Conservation (phyloP, 2,797 vertebrate genomes). For the Erithacus rubecula region DNA sequence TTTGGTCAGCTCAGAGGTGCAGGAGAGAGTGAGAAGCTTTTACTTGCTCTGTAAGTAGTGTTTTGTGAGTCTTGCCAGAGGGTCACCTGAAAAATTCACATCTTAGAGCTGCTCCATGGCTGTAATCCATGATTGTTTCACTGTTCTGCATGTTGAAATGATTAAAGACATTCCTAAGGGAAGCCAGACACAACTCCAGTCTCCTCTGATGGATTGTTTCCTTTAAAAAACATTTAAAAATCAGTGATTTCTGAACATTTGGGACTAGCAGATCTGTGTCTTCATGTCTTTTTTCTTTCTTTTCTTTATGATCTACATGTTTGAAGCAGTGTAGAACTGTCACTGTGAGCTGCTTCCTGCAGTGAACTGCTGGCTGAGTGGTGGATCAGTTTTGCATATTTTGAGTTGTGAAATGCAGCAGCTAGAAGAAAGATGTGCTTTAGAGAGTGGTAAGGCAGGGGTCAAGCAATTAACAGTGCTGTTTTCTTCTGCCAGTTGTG, state of each 20-base stretch:
- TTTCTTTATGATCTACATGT: not conserved
- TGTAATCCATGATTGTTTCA: not conserved
- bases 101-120: not conserved
- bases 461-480: not conserved
- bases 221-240: not conserved
- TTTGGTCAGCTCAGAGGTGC: not conserved
- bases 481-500: not conserved
- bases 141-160: not conserved
- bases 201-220: not conserved
- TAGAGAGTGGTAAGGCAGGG: not conserved
- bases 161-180: not conserved
- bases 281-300: not conserved
- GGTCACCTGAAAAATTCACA: slow-evolving; percentile 17
- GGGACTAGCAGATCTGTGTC: not conserved
- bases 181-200: not conserved
- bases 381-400: slow-evolving; percentile 1
- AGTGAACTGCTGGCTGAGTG: not conserved
- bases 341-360: not conserved
- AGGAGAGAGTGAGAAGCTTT: not conserved
- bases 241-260: not conserved
- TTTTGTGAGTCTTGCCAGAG: not conserved
- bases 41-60: not conserved
- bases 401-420: not conserved
- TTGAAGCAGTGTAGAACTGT: not conserved
- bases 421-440: not conserved